Evolutionary conservation across 64 coral and sea anemone species (phyloP), one percentile per base, ranked within the genome.

Genomic region (Pachyseris speciosa): DNA sequence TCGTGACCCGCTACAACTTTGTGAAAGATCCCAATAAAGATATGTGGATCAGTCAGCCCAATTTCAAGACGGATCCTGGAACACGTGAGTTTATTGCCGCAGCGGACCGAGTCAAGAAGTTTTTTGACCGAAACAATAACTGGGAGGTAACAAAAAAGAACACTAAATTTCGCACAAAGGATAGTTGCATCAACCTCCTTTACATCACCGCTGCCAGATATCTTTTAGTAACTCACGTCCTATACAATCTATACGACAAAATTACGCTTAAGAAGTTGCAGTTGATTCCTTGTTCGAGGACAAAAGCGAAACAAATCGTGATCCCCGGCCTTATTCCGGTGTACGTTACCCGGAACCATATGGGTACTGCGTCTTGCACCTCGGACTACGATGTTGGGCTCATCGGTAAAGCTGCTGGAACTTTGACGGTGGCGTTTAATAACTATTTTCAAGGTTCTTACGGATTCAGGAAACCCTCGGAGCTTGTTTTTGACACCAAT

Each of bases 291-390:
- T 87, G 91, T 78, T 9, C 8, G 76, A 68, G 13, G 29, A 40
- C 48, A 6, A 7, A 1, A 12, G 83, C 57, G 24, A 51, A 27
- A 22, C 42, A 30, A 12, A 39, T 42, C 9, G 9, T 13, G 36
- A 69, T 44, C 5, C 67, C 68, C 58, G 37, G 32, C n/a, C n/a
- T n/a, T n/a, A n/a, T 59, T 15, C 55, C 42, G 81, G 66, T 0
- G 83, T 87, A 30, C 87, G 91, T 25, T 93, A 80, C 72, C 91
- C 91, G 37, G 72, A 29, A 87, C 91, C 91, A 40, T 87, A 86
- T 45, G 91, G 91, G 2, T 79, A 45, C 29, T n/a, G n/a, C n/a
- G n/a, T n/a, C n/a, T n/a, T n/a, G n/a, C n/a, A n/a, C n/a, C n/a
- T n/a, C n/a, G n/a, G 91, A n/a, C n/a, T n/a, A n/a, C n/a, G n/a